Evolutionary conservation across 2,113 vertebrate genomes (phyloP).

Genomic region (Ancistrus triradiatus): DNA sequence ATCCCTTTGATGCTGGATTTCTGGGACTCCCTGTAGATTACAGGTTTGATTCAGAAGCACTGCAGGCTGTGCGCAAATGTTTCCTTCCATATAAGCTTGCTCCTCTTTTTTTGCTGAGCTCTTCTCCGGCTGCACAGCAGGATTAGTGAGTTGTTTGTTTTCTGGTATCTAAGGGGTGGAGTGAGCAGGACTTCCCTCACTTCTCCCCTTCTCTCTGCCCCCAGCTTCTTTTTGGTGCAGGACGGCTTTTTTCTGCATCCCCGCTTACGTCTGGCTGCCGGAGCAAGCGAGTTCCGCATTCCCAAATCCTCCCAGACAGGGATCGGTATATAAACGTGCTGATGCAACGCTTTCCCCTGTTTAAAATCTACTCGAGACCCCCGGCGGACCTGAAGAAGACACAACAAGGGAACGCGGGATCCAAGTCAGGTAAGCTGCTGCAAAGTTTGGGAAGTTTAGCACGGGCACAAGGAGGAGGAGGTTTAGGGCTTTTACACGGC

Average conservation of each 20-base stretch:
- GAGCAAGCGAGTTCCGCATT: slow-evolving; percentile 86
- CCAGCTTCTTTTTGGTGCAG: slow-evolving; percentile 36
- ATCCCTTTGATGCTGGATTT: too few relatives aligned
- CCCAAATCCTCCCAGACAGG: slow-evolving; percentile 90
- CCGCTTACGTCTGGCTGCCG: slow-evolving; percentile 87
- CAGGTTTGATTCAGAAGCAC: background rate
- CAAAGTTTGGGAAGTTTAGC: slow-evolving; percentile 50
- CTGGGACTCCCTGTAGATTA: too few relatives aligned
- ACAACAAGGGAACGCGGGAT: slow-evolving; percentile 67
- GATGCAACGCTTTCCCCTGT: slow-evolving; percentile 84
- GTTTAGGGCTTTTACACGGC: slow-evolving; percentile 1
- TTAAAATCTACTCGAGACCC: slow-evolving; percentile 75
- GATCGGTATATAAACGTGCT: slow-evolving; percentile 84
- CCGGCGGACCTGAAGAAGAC: slow-evolving; percentile 68
- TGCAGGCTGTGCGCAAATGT: slow-evolving; percentile 5
- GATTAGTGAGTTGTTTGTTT: slow-evolving; percentile 56
- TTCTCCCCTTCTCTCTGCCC: slow-evolving; percentile 59
- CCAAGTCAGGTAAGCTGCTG: slow-evolving; percentile 70
- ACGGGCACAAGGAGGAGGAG: slow-evolving; percentile 9
- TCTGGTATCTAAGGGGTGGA: slow-evolving; percentile 67
- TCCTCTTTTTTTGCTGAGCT: slow-evolving; percentile 10
- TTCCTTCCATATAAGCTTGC: too few relatives aligned
- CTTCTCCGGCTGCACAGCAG: slow-evolving; percentile 1
- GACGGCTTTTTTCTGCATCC: slow-evolving; percentile 58
- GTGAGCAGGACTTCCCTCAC: slow-evolving; percentile 61